Conservation (phyloP, 2,113 vertebrate species). For the Paradoxurus hermaphroditus region DNA sequence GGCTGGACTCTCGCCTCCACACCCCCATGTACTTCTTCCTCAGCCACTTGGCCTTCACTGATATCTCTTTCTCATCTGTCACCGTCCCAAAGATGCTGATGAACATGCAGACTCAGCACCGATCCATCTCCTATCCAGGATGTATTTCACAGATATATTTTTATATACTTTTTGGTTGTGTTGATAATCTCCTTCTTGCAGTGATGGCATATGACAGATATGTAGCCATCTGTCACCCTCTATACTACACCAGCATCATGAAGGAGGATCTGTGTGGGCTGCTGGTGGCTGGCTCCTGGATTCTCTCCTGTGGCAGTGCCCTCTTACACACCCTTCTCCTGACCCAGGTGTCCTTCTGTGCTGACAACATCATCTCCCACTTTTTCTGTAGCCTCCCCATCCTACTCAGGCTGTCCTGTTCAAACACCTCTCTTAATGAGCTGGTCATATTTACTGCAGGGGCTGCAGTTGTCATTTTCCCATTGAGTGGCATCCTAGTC, state of each 20-base stretch:
- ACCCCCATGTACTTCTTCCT: conserved; percentile 19
- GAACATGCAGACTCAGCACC: neutral
- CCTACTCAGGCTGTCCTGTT: neutral
- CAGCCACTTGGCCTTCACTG: conserved; percentile 1
- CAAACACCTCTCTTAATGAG: conserved; percentile 44
- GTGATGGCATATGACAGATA: conserved; percentile 70
- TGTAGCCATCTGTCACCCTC: conserved; percentile 60
- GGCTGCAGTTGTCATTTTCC: neutral
- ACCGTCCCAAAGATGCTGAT: conserved; percentile 27
- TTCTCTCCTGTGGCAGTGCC: conserved; percentile 12
- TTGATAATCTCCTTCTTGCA: conserved; percentile 53
- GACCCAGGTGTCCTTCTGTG: neutral
- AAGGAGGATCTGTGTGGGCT: conserved; percentile 10
- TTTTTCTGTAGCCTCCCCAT: neutral
- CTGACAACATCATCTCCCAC: neutral
- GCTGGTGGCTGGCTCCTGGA: conserved; percentile 47
- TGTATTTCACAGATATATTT: conserved; percentile 56
- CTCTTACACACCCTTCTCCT: conserved; percentile 53
- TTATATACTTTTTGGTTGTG: conserved; percentile 47
- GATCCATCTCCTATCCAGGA: conserved; percentile 14
- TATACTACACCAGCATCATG: conserved; percentile 58
- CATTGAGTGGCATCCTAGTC: conserved; percentile 39
- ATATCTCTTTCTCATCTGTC: neutral
- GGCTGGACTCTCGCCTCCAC: no score
- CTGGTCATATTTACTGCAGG: conserved; percentile 10